Evolutionary conservation across 2,888 invertebrate genomes (phyloP).

Genomic region (Tipula helvola): DNA sequence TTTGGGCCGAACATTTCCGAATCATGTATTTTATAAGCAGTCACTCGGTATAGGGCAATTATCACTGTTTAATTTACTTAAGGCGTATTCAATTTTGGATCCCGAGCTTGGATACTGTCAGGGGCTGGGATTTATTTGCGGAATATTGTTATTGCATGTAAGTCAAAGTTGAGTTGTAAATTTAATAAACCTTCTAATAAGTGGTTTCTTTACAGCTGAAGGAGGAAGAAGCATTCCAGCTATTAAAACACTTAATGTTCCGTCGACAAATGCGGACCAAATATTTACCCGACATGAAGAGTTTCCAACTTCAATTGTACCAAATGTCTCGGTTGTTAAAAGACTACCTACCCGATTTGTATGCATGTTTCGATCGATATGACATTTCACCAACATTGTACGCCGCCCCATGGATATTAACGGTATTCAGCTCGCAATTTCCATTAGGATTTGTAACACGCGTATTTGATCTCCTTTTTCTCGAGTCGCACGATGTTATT

Average conservation of each 20-base stretch:
- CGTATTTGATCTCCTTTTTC: conserved; percentile 82
- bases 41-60: conserved; percentile 88
- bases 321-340: conserved; percentile 85
- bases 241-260: conserved; percentile 86
- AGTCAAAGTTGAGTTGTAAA: conserved; percentile 32
- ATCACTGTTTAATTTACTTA: conserved; percentile 85
- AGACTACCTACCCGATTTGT: conserved; percentile 74
- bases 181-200: conserved; percentile 5
- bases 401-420: conserved; percentile 94
- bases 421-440: conserved; percentile 92
- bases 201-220: conserved; percentile 57
- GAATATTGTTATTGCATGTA: conserved; percentile 83
- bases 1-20: conserved; percentile 77
- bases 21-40: conserved; percentile 84
- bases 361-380: conserved; percentile 71
- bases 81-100: conserved; percentile 90
- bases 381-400: conserved; percentile 91
- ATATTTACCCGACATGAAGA: conserved; percentile 90
- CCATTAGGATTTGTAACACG: conserved; percentile 90
- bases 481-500: conserved; percentile 80
- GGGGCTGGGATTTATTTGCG: conserved; percentile 91
- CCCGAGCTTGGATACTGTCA: conserved; percentile 94
- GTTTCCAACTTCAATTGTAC: conserved; percentile 79
- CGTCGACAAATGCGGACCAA: conserved; percentile 73
- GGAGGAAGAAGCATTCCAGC: conserved; percentile 78